Percentiles rank a stretch among this genome's conserved stretches.
Evolutionary conservation across 2,797 vertebrate genomes (phyloP).

Genomic region (Stomatorhinus walkeri): DNA sequence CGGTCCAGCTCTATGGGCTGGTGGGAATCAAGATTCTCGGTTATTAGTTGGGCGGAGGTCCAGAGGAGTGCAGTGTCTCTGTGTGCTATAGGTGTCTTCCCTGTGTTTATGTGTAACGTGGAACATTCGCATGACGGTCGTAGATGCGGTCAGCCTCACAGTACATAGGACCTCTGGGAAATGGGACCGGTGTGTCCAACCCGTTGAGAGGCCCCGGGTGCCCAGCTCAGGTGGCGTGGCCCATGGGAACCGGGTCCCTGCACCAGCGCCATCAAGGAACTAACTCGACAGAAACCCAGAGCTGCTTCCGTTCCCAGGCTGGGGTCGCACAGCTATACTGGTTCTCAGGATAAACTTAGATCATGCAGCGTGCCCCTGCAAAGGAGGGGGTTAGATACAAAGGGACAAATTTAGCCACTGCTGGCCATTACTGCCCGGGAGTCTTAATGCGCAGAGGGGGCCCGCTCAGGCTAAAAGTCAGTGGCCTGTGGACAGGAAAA

Average conservation of each 20-base stretch:
- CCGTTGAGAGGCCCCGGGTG: background rate
- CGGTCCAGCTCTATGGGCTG: background rate
- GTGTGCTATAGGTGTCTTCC: background rate
- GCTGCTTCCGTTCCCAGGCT: conserved; percentile 24
- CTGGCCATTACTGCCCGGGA: background rate
- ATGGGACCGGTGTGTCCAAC: background rate
- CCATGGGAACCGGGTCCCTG: background rate
- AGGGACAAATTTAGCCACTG: background rate
- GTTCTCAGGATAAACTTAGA: conserved; percentile 18
- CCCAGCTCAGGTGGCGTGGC: background rate
- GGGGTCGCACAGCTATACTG: background rate
- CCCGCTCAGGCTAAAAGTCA: background rate
- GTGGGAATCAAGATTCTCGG: background rate
- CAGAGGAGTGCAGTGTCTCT: background rate
- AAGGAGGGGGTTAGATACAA: background rate
- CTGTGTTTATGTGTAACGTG: background rate
- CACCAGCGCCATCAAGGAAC: conserved; percentile 4
- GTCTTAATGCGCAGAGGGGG: background rate
- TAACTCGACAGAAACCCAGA: background rate
- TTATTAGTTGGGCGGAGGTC: background rate
- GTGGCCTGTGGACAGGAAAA: background rate
- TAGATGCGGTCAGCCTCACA: background rate
- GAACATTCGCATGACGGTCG: background rate
- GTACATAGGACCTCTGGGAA: background rate
- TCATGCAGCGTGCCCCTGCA: background rate